These are phyloP conservation scores for Calonectris borealis DNA, from an alignment of 2,113 vertebrate species.

Conservation along the genomic window DNA sequence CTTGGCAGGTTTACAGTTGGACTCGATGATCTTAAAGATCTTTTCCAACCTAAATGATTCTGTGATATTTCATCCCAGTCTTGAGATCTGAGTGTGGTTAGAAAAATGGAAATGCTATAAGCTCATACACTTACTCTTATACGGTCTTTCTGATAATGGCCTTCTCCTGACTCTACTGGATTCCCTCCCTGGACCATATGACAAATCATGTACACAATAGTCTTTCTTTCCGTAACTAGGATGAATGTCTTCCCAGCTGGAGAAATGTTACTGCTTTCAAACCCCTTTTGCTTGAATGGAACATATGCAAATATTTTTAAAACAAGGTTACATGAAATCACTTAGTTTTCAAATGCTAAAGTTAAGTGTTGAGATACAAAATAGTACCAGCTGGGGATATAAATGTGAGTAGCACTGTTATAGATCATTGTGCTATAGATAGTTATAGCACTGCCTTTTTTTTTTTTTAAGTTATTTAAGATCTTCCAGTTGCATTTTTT, in stretches of 20 bases:
- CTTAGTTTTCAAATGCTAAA: neutral
- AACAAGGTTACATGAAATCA: neutral
- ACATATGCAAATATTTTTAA: neutral
- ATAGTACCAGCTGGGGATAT: neutral
- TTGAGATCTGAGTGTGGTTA: neutral
- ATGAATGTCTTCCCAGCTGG: neutral
- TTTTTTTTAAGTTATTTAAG: neutral
- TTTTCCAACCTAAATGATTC: neutral
- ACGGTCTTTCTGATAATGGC: conserved; percentile 71
- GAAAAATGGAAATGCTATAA: conserved; percentile 57
- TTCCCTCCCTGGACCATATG: conserved; percentile 66
- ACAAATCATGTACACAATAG: conserved; percentile 39
- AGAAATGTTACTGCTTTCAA: conserved; percentile 1
- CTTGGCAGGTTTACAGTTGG: neutral
- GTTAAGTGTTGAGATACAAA: neutral
- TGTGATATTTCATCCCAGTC: neutral
- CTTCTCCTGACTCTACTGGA: conserved; percentile 73
- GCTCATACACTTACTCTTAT: neutral
- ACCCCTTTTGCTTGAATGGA: neutral
- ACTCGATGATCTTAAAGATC: neutral
- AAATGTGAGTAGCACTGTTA: neutral
- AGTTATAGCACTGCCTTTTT: neutral
- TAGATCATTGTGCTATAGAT: too few species aligned
- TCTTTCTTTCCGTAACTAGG: conserved; percentile 8
- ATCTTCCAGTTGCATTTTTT: neutral